These are phyloP conservation scores for Hyaena hyaena DNA, from an alignment of 2,113 vertebrate species.

Conservation along the genomic window DNA sequence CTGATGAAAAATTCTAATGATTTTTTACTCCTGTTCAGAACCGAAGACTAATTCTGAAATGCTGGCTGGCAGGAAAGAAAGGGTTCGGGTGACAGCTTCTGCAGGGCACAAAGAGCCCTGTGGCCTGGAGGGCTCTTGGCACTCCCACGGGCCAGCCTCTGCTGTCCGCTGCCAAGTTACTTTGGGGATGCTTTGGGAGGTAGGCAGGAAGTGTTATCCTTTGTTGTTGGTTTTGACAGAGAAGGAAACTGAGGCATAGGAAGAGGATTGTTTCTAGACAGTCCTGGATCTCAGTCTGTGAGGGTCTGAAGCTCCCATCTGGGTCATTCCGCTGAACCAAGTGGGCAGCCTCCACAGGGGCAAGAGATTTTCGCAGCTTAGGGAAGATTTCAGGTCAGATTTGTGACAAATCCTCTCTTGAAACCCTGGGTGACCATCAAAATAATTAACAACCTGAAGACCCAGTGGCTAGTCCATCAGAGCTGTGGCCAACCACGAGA, in stretches of 20 bases:
- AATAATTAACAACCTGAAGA: background rate
- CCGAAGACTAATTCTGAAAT: slow-evolving; percentile 56
- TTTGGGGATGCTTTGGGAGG: background rate
- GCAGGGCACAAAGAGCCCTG: background rate
- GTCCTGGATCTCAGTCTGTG: background rate
- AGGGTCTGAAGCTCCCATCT: background rate
- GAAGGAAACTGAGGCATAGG: background rate
- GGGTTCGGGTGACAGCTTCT: background rate
- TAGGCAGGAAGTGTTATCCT: background rate
- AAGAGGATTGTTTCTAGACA: background rate
- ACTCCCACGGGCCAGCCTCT: accelerated
- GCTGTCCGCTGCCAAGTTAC: background rate
- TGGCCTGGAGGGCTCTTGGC: background rate
- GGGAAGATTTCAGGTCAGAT: background rate
- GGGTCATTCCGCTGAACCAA: background rate
- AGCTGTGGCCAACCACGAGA: background rate
- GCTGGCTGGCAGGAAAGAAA: background rate
- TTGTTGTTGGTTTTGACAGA: background rate
- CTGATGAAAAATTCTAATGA: slow-evolving; percentile 58
- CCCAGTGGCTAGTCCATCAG: background rate
- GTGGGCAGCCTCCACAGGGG: accelerated
- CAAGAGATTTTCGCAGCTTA: background rate
- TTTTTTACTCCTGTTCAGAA: slow-evolving; percentile 60
- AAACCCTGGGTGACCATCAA: background rate
- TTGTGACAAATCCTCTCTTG: background rate